phyloP scores from a whole-genome alignment of 2,797 vertebrate species.

The Helarctos malayanus region DNA sequence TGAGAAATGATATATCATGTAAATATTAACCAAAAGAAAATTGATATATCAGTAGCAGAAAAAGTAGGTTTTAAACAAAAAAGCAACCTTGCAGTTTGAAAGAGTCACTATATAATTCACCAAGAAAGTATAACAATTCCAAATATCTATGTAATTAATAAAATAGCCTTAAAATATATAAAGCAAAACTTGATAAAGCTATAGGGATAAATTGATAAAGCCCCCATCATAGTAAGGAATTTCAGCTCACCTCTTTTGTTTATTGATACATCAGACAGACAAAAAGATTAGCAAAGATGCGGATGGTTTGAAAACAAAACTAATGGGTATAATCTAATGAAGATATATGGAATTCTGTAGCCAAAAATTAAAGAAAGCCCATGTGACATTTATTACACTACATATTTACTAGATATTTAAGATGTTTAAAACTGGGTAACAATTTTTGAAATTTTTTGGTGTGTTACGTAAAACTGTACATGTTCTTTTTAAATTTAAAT shows the following conservation, averaged over 20 bases:
- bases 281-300: neutral
- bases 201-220: neutral
- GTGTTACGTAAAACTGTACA: neutral
- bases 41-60: neutral
- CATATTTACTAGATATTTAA: neutral
- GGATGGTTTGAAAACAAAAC: conserved; percentile 9
- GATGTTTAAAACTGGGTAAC: neutral
- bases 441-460: neutral
- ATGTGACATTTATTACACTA: neutral
- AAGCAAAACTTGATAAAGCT: neutral
- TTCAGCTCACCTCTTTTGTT: conserved; percentile 23
- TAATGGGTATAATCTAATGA: neutral
- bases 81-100: neutral
- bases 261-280: neutral
- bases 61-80: neutral
- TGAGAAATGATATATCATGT: neutral
- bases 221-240: neutral
- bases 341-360: neutral
- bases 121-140: neutral
- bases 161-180: neutral
- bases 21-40: conserved; percentile 44
- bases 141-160: neutral
- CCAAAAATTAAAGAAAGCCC: neutral
- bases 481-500: neutral
- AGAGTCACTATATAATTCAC: neutral